Evolutionary conservation across 2,888 invertebrate genomes (phyloP), one percentile per base, ranked within the genome.

Genomic region (Lasius fuliginosus): DNA sequence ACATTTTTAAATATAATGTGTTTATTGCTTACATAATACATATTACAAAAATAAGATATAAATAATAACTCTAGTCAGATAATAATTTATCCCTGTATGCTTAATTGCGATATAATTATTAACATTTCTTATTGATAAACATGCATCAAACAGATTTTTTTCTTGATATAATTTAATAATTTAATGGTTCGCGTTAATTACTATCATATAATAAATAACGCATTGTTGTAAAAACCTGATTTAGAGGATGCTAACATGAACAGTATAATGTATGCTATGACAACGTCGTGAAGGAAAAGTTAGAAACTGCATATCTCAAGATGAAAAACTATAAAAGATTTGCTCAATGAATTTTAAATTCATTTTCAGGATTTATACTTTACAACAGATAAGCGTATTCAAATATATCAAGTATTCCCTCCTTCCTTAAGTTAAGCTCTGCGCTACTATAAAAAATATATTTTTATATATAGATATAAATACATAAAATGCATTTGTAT

Each of bases 21-120:
- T 65, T 76, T 76, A 75, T 64, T 75, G 33, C 15, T 65, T 40
- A 53, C 60, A 62, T 76, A 27, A 11, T 65, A n/a, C 15, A 65
- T 58, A 58, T 60, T 23, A 27, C 60, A 12, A 60, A 53, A 30
- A 40, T 40, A 56, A 0, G 1, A 30, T 68, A 42, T 77, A 77
- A 67, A 67, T 67, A 74, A 46, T 11, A 67, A 40, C 0, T 76
- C 18, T n/a, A 18, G 49, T 53, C 49, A 53, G 18, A n/a, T n/a
- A n/a, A 53, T 53, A 53, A 8, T 53, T 53, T 53, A 53, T 53
- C 2, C 0, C 5, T 56, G 1, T 56, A 77, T 9, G 1, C n/a
- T 36, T 56, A 5, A 40, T 68, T 18, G 23, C 3, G 23, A 67
- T 56, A 77, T 9, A 68, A 67, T 36, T n/a, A n/a, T 77, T 56